Evolutionary conservation across 64 coral and sea anemone species (phyloP).

Genomic region (Montipora capricornis): DNA sequence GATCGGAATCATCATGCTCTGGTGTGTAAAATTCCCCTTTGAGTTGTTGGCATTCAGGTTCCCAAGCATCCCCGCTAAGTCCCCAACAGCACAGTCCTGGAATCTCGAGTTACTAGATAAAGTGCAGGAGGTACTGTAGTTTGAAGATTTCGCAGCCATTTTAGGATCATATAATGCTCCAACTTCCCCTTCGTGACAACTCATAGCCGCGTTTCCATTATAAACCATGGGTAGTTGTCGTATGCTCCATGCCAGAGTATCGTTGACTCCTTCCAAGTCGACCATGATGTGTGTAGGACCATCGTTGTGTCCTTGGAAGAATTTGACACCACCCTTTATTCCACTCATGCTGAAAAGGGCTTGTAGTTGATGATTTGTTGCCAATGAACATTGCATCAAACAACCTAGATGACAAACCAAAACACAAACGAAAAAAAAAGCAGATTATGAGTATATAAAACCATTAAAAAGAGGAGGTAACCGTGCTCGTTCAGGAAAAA

Average conservation of each 20-base stretch:
- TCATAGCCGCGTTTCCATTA: conserved; percentile 70
- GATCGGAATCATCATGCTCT: conserved; percentile 54
- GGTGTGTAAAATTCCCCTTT: conserved; percentile 24
- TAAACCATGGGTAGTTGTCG: conserved; percentile 86
- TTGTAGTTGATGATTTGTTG: conserved; percentile 29
- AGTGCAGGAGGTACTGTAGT: conserved; percentile 22
- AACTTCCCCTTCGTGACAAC: conserved; percentile 44
- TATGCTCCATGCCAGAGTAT: conserved; percentile 56
- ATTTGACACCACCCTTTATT: conserved; percentile 62
- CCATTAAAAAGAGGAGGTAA: too few relatives aligned
- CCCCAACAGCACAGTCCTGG: conserved; percentile 22
- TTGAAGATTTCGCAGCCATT: conserved; percentile 11
- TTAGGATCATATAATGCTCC: conserved; percentile 55
- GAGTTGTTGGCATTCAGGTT: conserved; percentile 30
- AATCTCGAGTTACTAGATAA: too few relatives aligned
- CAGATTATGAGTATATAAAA: too few relatives aligned
- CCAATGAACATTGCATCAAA: not conserved
- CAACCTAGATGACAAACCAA: conserved; percentile 21
- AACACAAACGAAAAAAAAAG: not conserved
- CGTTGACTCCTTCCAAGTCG: conserved; percentile 66
- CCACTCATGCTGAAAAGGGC: conserved; percentile 83
- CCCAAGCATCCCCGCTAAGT: conserved; percentile 72
- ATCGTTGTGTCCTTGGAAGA: conserved; percentile 20
- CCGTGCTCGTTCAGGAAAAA: too few relatives aligned
- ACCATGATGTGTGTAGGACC: conserved; percentile 55